These are phyloP conservation scores for Fukomys damarensis DNA, from an alignment of 2,113 vertebrate genomes.

Conservation along the genomic window DNA sequence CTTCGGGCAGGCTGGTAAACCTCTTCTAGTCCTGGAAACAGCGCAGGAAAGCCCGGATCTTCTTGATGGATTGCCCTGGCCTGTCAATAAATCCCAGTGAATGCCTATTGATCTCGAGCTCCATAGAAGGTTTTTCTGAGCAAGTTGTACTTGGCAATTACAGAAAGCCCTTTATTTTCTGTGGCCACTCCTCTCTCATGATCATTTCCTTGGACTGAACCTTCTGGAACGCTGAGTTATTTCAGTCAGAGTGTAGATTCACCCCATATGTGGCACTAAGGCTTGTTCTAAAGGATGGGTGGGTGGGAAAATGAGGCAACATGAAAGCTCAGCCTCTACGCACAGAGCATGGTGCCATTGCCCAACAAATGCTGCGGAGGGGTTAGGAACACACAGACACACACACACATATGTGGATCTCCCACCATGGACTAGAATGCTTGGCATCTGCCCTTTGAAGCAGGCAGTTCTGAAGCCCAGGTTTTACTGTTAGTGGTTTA, in stretches of 20 bases:
- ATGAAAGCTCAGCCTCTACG: constrained; percentile 29
- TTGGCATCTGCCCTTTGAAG: background rate
- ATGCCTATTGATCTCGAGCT: background rate
- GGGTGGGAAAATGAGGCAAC: constrained; percentile 42
- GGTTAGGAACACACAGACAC: background rate
- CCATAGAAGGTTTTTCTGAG: background rate
- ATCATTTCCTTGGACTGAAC: background rate
- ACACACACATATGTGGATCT: background rate
- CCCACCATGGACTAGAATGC: background rate
- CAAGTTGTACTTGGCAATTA: background rate
- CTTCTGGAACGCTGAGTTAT: background rate
- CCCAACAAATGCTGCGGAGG: background rate
- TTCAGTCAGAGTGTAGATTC: background rate
- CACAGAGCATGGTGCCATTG: background rate
- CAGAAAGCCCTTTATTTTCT: background rate
- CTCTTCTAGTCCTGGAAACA: background rate
- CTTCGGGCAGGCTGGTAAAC: background rate
- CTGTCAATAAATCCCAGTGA: background rate
- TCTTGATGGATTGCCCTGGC: background rate
- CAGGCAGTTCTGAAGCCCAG: background rate
- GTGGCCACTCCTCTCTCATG: background rate
- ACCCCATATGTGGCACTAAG: background rate
- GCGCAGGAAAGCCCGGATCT: background rate
- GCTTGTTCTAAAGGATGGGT: constrained; percentile 33
- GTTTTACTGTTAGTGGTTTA: constrained; percentile 64